Conservation (phyloP, 2,888 invertebrate species). For the Autographa gamma region DNA sequence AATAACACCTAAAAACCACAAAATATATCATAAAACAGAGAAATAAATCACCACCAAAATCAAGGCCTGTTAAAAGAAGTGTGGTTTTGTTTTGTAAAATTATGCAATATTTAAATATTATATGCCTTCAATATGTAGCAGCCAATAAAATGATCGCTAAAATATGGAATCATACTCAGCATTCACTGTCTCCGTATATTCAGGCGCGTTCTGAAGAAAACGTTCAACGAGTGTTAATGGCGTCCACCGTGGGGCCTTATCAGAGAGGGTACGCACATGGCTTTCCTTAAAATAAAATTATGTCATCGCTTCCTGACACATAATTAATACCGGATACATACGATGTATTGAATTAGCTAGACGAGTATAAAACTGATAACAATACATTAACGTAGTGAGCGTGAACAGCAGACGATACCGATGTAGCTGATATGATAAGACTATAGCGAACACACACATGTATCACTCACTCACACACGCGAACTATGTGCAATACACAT, state of each 20-base stretch:
- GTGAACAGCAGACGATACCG: conserved; percentile 32
- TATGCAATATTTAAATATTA: no score
- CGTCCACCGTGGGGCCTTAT: conserved; percentile 3
- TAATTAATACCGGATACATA: conserved; percentile 22
- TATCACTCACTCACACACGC: neutral
- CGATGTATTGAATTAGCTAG: conserved; percentile 31
- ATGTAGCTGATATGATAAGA: conserved; percentile 44
- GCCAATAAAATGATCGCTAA: neutral
- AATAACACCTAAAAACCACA: no score
- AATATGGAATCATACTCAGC: neutral
- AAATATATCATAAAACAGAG: no score
- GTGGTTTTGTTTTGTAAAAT: no score
- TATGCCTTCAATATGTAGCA: no score
- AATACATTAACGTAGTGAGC: conserved; percentile 21
- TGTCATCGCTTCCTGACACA: conserved; percentile 10
- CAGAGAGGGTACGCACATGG: neutral
- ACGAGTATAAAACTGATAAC: conserved; percentile 43
- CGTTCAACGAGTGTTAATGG: neutral
- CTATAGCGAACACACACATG: conserved; percentile 3
- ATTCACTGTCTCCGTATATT: neutral
- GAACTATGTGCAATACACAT: neutral
- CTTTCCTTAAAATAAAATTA: conserved; percentile 3
- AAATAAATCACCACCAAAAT: no score
- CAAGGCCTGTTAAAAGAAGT: no score
- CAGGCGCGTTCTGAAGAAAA: neutral